Base-by-base conservation (phyloP, 2,113 vertebrate species). In the Nycticebus coucang region DNA sequence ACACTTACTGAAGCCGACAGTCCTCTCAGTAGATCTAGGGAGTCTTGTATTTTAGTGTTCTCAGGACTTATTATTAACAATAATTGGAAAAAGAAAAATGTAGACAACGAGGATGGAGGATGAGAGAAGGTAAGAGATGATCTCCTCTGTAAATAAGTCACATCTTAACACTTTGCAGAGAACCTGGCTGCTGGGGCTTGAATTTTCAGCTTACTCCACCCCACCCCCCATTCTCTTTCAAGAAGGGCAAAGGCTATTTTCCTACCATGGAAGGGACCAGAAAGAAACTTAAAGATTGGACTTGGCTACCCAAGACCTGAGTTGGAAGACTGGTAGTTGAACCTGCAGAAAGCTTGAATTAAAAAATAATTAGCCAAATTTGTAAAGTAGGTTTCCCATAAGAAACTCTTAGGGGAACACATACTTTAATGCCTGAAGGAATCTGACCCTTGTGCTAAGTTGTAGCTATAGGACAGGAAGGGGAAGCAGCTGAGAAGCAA, bases 341-440 rank as follows among this genome's bases (percentile, higher is more conserved):
- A 4, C 17, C n/a, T 86, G 12, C 10, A 77, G 84, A 80, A 85
- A 66, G 45, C 4, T 15, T 75, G 59, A 12, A 66, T 85, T 95
- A 24, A n/a, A 91, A 85, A 26, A 72, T 64, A 88, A 60, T 33
- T 83, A 93, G 80, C n/a, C 93, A 57, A 84, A 90, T 81, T 28
- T 80, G 35, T 35, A 59, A 50, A 50, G 45, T 50, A 50, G 8
- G 9, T 50, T 50, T 50, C 45, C 45, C 8, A 50, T 50, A 50
- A 50, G 45, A 50, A 10, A 9, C 10, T 50, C 45, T 50, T 50
- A 50, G 1, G 7, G 45, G 45, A 71, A 95, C 77, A 14, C 24
- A 72, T 0, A 55, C 62, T 93, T 89, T 62, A 22, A 53, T 22
- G 22, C 13, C 57, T 87, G 50, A 87, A 92, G 57, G 14, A 37